Conservation (phyloP, 2,113 vertebrate species). For the Steatornis caripensis region DNA sequence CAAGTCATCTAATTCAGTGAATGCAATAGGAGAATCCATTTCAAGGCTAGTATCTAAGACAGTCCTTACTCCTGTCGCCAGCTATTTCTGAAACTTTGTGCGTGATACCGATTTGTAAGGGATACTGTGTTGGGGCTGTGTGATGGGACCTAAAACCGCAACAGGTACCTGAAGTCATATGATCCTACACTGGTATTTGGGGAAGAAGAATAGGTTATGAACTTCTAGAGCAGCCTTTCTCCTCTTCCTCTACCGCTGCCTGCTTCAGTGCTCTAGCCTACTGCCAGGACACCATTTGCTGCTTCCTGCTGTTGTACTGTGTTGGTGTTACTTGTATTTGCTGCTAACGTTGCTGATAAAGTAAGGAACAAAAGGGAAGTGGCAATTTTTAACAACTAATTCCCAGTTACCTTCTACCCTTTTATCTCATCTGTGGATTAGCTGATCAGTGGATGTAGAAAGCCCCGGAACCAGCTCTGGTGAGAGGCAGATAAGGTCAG, state of each 20-base stretch:
- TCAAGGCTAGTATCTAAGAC: not conserved
- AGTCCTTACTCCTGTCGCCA: not conserved
- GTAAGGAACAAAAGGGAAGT: not conserved
- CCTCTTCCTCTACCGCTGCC: not conserved
- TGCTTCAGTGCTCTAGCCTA: not conserved
- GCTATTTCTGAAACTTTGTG: not conserved
- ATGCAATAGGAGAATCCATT: not conserved
- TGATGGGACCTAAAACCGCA: too few relatives aligned
- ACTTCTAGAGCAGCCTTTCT: not conserved
- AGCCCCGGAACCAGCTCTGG: not conserved
- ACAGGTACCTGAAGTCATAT: not conserved
- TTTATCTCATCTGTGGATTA: constrained; percentile 10
- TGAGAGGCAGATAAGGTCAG: constrained; percentile 24
- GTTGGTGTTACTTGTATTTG: not conserved
- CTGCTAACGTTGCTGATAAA: not conserved
- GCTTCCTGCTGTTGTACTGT: not conserved
- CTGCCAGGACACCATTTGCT: not conserved
- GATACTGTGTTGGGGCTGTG: too few relatives aligned
- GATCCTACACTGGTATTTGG: not conserved
- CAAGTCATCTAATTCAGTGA: not conserved
- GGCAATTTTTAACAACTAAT: not conserved
- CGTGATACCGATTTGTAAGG: not conserved
- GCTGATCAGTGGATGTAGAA: not conserved
- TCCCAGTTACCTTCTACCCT: not conserved
- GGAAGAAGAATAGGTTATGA: not conserved